Evolutionary conservation across 2,888 invertebrate genomes (phyloP).

Genomic region (Plebejus argus): DNA sequence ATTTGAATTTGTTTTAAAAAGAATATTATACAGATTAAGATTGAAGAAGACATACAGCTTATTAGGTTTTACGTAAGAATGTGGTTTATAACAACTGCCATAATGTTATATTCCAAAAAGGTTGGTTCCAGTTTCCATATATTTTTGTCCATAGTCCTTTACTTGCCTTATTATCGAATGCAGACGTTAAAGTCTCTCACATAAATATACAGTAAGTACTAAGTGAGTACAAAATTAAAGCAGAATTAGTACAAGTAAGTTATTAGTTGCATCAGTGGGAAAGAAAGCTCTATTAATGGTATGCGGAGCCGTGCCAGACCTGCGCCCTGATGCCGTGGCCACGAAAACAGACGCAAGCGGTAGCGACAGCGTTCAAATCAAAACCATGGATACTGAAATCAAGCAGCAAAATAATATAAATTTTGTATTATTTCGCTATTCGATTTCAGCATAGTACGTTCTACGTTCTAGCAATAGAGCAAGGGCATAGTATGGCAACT

Average conservation of each 20-base stretch:
- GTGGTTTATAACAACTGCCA: too few relatives aligned
- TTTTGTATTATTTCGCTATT: too few relatives aligned
- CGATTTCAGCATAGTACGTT: too few relatives aligned
- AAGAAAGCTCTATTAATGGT: slow-evolving; percentile 72
- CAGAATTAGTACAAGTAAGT: slow-evolving; percentile 49
- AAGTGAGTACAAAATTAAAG: slow-evolving; percentile 7
- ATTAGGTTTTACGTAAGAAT: neutral
- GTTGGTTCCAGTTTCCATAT: neutral
- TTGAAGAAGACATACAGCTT: too few relatives aligned
- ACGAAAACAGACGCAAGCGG: neutral
- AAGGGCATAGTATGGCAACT: too few relatives aligned
- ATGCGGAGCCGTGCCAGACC: slow-evolving; percentile 51
- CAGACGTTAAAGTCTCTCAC: neutral
- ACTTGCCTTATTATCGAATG: neutral
- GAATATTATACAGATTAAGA: neutral
- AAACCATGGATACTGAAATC: too few relatives aligned
- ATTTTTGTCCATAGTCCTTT: neutral
- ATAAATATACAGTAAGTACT: neutral
- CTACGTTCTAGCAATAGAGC: too few relatives aligned
- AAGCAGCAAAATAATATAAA: too few relatives aligned
- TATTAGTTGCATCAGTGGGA: slow-evolving; percentile 55
- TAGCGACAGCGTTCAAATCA: neutral
- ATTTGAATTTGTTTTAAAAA: neutral
- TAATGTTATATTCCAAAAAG: too few relatives aligned
- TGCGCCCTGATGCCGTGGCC: slow-evolving; percentile 24